Base-by-base conservation (phyloP, 2,888 invertebrate species). In the Parnassius mnemosyne region DNA sequence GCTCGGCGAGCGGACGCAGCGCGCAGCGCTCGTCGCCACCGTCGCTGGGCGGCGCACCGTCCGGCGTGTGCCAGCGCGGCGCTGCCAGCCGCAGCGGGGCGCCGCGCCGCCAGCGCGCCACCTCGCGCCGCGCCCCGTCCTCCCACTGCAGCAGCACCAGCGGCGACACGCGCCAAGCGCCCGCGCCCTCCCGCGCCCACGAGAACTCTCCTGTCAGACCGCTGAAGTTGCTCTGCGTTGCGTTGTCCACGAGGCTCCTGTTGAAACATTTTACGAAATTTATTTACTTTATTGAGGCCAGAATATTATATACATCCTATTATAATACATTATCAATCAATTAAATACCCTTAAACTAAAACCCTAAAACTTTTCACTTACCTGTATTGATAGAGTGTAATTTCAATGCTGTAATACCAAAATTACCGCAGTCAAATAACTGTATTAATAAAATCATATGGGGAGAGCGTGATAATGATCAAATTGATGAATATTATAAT, bases 31-130 rank as follows among this genome's bases (percentile, higher is more conserved):
- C 91, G 11, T 92, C 91, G 11, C 92, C 89, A 42, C 96, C 96
- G 65, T 93, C 93, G 0, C 97, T 97, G 63, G 97, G 97, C 63
- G 78, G 82, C 44, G 77, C 77, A 2, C 93, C 93, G 71, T 93
- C 92, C 0, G 83, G 70, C 0, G 94, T 94, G 53, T 94, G 84
- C 97, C 97, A 97, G 12, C 67, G 93, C 84, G 56, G 86, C 41
- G 92, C 88, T 1, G 94, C 84, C 94, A 95, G 95, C 3, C 93
- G 86, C 0, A 96, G 95, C 42, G 95, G 83, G 71, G 97, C 96
- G 95, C 95, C 95, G 0, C 95, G 94, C 93, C 10, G 94, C 94
- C 43, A 94, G 94, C 94, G 95, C 93, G 78, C 94, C 85, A 78
- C 94, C 91, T 77, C 92, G 93, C 10, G 96, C 94, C 69, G 62